Conservation (phyloP, 2,113 vertebrate species). For the Conger conger region DNA sequence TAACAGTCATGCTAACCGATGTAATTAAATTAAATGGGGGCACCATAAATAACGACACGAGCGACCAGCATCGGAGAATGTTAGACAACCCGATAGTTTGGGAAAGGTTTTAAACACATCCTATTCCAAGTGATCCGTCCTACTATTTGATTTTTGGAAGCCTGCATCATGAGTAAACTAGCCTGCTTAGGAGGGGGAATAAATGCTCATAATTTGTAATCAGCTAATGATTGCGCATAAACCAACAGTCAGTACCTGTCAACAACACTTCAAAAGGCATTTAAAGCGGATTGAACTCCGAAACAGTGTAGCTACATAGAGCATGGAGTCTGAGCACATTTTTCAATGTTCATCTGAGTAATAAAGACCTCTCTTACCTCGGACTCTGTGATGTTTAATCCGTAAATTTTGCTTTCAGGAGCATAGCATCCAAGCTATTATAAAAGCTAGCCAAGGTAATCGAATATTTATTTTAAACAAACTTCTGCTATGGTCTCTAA, state of each 20-base stretch:
- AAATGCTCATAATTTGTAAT: too few relatives aligned
- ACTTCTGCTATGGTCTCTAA: neutral
- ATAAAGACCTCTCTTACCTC: neutral
- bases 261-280: too few relatives aligned
- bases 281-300: neutral
- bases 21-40: neutral
- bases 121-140: too few relatives aligned
- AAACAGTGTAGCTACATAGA: neutral
- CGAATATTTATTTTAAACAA: neutral
- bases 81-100: neutral
- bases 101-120: too few relatives aligned
- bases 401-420: neutral
- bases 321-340: neutral
- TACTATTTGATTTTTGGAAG: too few relatives aligned
- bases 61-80: neutral
- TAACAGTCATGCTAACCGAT: neutral
- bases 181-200: too few relatives aligned
- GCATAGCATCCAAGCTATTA: neutral
- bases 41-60: neutral
- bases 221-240: too few relatives aligned
- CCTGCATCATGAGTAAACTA: too few relatives aligned
- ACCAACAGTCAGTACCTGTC: too few relatives aligned
- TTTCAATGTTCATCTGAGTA: neutral
- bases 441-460: neutral
- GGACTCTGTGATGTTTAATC: neutral